These are phyloP conservation scores for Zaprionus gabonicus DNA, from an alignment of 1,140 invertebrate genomes.

Conservation along the genomic window DNA sequence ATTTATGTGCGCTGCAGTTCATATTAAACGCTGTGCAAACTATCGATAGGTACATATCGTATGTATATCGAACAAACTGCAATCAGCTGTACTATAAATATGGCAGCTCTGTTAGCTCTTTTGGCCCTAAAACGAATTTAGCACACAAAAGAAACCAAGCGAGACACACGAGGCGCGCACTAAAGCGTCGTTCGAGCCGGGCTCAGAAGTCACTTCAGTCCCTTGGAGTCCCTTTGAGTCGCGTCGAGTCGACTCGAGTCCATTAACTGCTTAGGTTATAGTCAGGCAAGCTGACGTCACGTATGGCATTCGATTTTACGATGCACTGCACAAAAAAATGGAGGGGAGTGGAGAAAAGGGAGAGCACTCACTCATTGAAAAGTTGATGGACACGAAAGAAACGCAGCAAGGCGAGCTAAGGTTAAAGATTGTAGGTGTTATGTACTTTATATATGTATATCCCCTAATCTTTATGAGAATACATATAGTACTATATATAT, in stretches of 20 bases:
- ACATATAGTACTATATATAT: no score
- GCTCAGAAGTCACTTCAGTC: neutral
- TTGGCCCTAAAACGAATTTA: neutral
- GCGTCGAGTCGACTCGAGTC: neutral
- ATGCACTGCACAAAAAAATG: neutral
- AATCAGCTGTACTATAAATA: neutral
- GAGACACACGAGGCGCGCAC: neutral
- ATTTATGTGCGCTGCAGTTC: no score
- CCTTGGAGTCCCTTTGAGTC: neutral
- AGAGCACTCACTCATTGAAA: conserved; percentile 2
- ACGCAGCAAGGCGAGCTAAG: neutral
- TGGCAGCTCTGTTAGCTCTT: neutral
- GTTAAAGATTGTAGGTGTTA: neutral
- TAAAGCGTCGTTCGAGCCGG: neutral
- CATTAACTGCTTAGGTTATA: conserved; percentile 31
- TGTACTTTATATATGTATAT: no score
- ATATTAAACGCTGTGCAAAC: neutral
- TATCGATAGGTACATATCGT: neutral
- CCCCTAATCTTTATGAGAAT: no score
- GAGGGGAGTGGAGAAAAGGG: no score
- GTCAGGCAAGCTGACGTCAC: conserved; percentile 60
- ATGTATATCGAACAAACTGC: neutral
- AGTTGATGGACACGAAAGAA: conserved; percentile 1
- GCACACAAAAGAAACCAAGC: neutral
- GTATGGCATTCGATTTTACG: conserved; percentile 62